A percentile compares a stretch with the other conserved stretches of the same genome.
Conservation (phyloP, 2,113 vertebrate species). For the Grammomys dolichurus region DNA sequence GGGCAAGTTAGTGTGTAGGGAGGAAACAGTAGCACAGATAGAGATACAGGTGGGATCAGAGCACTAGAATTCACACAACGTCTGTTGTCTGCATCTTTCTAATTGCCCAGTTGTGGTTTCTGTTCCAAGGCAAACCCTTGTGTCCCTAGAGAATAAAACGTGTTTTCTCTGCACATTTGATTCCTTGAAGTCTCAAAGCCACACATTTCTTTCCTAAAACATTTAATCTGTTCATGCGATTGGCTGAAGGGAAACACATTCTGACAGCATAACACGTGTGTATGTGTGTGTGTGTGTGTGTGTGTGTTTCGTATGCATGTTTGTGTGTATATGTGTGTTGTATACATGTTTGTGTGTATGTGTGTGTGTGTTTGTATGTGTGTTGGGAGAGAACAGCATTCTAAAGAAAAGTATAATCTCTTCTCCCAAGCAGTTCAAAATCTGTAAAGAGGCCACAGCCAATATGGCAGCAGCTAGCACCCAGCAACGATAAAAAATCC, state of each 20-base stretch:
- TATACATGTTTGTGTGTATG: neutral
- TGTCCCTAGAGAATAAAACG: neutral
- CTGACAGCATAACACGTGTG: neutral
- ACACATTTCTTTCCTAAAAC: constrained; percentile 9
- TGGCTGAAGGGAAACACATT: neutral
- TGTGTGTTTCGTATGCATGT: neutral
- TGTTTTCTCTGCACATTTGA: neutral
- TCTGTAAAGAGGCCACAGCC: neutral
- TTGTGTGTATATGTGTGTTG: neutral
- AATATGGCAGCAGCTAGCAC: neutral
- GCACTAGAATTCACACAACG: neutral
- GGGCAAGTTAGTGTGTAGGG: fast-evolving
- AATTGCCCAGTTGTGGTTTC: neutral
- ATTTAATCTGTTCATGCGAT: neutral
- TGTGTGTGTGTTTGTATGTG: neutral
- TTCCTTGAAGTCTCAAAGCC: neutral
- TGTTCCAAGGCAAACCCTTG: constrained; percentile 16
- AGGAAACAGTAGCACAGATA: neutral
- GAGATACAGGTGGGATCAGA: fast-evolving
- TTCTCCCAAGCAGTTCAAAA: neutral
- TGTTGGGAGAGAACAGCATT: constrained; percentile 1
- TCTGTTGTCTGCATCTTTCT: neutral
- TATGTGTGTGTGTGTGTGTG: neutral
- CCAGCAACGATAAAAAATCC: neutral
- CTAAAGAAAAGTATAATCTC: neutral